Conservation (phyloP, 2,888 invertebrate species). For the Drosophila nigricruria region DNA sequence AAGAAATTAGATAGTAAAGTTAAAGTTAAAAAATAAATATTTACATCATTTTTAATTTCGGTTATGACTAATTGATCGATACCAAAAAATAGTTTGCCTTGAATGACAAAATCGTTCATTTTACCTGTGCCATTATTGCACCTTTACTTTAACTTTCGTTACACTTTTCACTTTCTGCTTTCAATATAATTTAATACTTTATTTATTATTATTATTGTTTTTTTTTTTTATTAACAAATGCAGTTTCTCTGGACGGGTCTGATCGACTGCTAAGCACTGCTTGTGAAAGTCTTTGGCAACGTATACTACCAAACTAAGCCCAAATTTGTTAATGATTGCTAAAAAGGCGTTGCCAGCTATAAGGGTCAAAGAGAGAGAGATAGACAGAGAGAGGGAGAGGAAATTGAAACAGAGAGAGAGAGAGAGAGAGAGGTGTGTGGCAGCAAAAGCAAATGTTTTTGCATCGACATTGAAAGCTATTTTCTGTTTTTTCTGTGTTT, state of each 20-base stretch:
- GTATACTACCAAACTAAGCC: slow-evolving; percentile 31
- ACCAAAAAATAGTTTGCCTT: slow-evolving; percentile 10
- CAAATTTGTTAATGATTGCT: slow-evolving; percentile 14
- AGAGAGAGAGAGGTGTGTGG: not conserved
- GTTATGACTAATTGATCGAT: slow-evolving; percentile 44
- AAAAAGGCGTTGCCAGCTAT: slow-evolving; percentile 37
- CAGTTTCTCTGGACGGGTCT: not conserved
- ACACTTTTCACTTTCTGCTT: slow-evolving; percentile 49
- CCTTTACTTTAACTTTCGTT: slow-evolving; percentile 43
- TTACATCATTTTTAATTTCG: not conserved
- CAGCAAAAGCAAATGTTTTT: slow-evolving; percentile 1
- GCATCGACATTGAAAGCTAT: slow-evolving; percentile 62
- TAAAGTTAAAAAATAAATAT: not conserved
- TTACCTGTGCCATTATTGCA: slow-evolving; percentile 71
- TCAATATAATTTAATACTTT: slow-evolving; percentile 10
- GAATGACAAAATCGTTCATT: slow-evolving; percentile 38
- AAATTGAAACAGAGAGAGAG: not conserved
- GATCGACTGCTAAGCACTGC: not conserved
- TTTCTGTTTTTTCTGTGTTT: slow-evolving; percentile 8
- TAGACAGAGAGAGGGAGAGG: not conserved
- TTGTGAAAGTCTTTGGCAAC: slow-evolving; percentile 59
- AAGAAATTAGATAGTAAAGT: not conserved
- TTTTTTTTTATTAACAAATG: slow-evolving; percentile 20
- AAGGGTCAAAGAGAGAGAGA: slow-evolving; percentile 1
- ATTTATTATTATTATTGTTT: slow-evolving; percentile 7